Evolutionary conservation across 1,140 invertebrate species (phyloP).

Genomic region (Aplysia californica): DNA sequence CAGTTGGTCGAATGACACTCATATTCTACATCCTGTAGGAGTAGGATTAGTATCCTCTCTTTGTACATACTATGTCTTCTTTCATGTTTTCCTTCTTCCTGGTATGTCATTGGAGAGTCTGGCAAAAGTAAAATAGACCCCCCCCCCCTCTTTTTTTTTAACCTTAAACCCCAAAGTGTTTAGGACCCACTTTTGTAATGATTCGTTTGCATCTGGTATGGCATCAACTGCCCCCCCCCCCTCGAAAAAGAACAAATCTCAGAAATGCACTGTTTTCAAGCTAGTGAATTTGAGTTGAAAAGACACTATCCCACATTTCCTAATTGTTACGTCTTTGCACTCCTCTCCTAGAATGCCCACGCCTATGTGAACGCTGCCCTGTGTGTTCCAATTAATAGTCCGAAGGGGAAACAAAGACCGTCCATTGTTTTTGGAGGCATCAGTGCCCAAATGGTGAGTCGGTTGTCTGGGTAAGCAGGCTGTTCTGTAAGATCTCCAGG

Average conservation of each 20-base stretch:
- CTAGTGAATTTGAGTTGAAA: not conserved
- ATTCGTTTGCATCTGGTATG: not conserved
- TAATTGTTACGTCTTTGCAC: not conserved
- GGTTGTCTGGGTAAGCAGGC: not conserved
- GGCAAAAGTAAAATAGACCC: no score
- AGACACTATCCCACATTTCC: not conserved
- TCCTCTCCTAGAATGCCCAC: constrained; percentile 76
- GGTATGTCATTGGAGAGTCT: no score
- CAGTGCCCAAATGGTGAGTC: constrained; percentile 29
- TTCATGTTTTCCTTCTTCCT: no score
- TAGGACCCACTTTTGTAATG: not conserved
- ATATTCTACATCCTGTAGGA: no score
- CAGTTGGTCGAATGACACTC: no score
- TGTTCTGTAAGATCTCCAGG: not conserved
- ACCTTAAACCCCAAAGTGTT: not conserved
- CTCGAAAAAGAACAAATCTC: not conserved
- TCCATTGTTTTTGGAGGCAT: constrained; percentile 36
- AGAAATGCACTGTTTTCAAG: not conserved
- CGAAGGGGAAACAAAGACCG: constrained; percentile 23
- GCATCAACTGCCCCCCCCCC: not conserved
- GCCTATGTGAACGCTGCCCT: constrained; percentile 86
- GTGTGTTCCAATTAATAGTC: constrained; percentile 54
- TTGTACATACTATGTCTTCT: no score
- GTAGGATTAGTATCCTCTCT: no score
- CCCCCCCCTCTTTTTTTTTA: no score